phyloP scores from a whole-genome alignment of 2,888 invertebrate genomes.

The Villa cingulata region DNA sequence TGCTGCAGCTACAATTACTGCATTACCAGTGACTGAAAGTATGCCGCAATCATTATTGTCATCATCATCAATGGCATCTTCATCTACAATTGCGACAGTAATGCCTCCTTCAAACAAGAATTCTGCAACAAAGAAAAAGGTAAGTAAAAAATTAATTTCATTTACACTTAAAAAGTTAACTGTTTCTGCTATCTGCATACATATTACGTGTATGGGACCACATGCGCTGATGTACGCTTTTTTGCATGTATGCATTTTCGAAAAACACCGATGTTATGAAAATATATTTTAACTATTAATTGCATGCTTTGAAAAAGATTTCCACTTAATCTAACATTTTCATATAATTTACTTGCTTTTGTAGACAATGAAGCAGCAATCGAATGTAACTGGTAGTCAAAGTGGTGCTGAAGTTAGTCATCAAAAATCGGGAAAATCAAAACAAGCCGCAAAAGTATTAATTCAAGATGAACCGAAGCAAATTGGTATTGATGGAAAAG shows the following conservation, averaged over 20 bases:
- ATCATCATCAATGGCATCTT: background rate
- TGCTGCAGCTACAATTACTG: background rate
- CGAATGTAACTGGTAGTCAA: background rate
- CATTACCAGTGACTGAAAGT: background rate
- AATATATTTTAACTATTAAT: too few species aligned
- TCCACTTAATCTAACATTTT: too few species aligned
- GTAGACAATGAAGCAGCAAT: too few species aligned
- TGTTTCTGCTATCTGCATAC: too few species aligned
- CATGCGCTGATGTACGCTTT: too few species aligned
- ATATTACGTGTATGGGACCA: too few species aligned
- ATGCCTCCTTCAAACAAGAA: constrained; percentile 31
- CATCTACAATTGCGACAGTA: constrained; percentile 1
- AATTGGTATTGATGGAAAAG: constrained; percentile 22
- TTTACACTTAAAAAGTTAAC: too few species aligned
- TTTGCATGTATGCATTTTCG: too few species aligned
- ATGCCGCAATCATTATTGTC: background rate
- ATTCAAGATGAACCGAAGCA: constrained; percentile 16
- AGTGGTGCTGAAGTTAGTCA: background rate
- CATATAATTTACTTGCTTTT: too few species aligned
- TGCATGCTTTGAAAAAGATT: too few species aligned
- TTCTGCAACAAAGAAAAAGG: constrained; percentile 37
- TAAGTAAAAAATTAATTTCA: background rate
- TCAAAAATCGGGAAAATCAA: background rate
- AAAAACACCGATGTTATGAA: too few species aligned
- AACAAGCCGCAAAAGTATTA: constrained; percentile 33